Evolutionary conservation across 2,113 vertebrate species (phyloP), one percentile per base, ranked within the genome.

Genomic region (Cricetomys ansorgei): DNA sequence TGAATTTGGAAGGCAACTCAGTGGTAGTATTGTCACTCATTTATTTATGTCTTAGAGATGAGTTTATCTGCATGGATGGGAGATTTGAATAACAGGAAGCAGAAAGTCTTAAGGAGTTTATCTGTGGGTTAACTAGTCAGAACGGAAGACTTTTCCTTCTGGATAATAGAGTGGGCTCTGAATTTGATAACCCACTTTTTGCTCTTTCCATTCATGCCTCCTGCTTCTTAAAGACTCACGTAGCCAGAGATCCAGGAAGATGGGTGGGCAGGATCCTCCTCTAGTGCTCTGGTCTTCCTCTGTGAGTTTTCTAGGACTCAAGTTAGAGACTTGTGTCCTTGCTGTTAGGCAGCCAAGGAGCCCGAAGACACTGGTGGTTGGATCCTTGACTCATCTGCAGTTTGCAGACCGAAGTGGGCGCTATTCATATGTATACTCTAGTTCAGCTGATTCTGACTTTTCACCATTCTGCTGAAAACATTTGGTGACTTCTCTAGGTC

Each of bases 81-180:
- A 86, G 29, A 45, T 91, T 85, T 59, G 40, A 84, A 57, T 92
- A 65, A 80, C 7, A 75, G 43, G 34, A 87, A 83, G 2, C 57
- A 72, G 37, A 62, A 76, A 34, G 2, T 92, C 96, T 64, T 40
- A 76, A 94, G 72, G 84, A 48, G 16, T 55, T 88, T 73, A 40
- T 73, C 21, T 87, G 31, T 1, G 65, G 59, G 37, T 75, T 87
- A 70, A 73, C 27, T 62, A 29, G 80, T 92, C 45, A 72, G 65
- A 96, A 69, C 45, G 43, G 69, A 92, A 90, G 7, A 9, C 34
- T 91, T 94, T 95, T 85, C 64, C 89, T 81, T 89, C 67, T 92
- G 29, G 59, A 62, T 40, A 69, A 55, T 80, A 81, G 34, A 81
- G 25, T 64, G 57, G 15, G 31, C 23, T 89, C 50, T 95, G 8